Percentiles rank a stretch among this genome's conserved stretches.
These are phyloP conservation scores for Melanostoma mellinum DNA, from an alignment of 2,888 invertebrate species.

Conservation along the genomic window DNA sequence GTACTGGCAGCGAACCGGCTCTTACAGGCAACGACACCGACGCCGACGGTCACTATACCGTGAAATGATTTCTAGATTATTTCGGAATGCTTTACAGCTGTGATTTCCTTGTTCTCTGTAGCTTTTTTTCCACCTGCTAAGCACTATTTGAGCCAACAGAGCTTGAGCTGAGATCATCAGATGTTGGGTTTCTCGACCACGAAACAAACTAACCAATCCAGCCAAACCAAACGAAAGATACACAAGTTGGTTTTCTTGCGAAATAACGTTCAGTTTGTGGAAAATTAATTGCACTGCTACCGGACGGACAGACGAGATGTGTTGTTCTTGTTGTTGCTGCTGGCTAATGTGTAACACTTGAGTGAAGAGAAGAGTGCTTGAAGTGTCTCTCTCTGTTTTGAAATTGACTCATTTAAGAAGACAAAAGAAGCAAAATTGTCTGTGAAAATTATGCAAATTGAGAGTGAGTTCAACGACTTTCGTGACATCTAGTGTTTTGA, in stretches of 20 bases:
- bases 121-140: conserved; percentile 55
- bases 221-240: background rate
- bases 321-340: conserved; percentile 11
- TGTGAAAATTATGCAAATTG: conserved; percentile 69
- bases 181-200: conserved; percentile 45
- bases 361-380: conserved; percentile 18
- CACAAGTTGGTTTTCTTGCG: conserved; percentile 42
- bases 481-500: conserved; percentile 34
- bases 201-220: background rate
- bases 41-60: conserved; percentile 60
- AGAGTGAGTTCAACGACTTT: conserved; percentile 62
- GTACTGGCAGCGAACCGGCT: background rate
- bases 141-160: conserved; percentile 30
- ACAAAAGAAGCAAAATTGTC: conserved; percentile 36
- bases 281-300: conserved; percentile 69
- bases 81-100: conserved; percentile 61
- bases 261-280: conserved; percentile 52
- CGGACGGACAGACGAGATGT: conserved; percentile 34
- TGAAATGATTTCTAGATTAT: conserved; percentile 67
- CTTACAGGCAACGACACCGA: conserved; percentile 7
- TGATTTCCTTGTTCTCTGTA: conserved; percentile 61
- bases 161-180: conserved; percentile 37
- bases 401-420: conserved; percentile 50
- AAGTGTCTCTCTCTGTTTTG: background rate
- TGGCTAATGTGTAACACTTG: conserved; percentile 69